These are phyloP conservation scores for Trichogramma pretiosum DNA, from an alignment of 1,140 invertebrate genomes.

Conservation along the genomic window DNA sequence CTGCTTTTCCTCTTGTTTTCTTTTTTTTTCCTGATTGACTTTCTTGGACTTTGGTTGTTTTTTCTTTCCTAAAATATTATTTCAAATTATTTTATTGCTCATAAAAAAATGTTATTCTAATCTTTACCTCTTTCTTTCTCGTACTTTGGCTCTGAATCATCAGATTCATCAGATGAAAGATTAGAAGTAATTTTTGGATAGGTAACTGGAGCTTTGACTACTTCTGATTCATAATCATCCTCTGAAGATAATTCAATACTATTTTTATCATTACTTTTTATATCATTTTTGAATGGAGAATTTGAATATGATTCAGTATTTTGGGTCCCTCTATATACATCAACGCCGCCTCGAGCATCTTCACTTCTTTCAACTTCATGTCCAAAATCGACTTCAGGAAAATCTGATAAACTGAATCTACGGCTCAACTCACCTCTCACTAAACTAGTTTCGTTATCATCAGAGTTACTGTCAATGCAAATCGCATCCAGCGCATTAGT, in stretches of 20 bases:
- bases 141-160: too few relatives aligned
- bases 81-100: not conserved
- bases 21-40: slow-evolving; percentile 12
- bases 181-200: too few relatives aligned
- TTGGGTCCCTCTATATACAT: too few relatives aligned
- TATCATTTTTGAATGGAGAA: too few relatives aligned
- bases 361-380: not conserved
- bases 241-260: not conserved
- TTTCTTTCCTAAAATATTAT: not conserved
- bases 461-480: too few relatives aligned
- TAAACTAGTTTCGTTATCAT: too few relatives aligned
- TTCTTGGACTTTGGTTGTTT: not conserved
- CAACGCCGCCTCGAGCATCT: too few relatives aligned
- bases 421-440: too few relatives aligned
- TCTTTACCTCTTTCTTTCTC: not conserved
- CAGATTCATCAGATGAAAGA: too few relatives aligned
- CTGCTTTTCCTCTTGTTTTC: slow-evolving; percentile 13
- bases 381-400: slow-evolving; percentile 4
- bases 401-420: slow-evolving; percentile 12
- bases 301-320: too few relatives aligned
- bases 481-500: not conserved
- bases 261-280: not conserved
- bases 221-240: not conserved
- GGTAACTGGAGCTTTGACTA: not conserved
- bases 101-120: not conserved